Evolutionary conservation across 2,797 vertebrate genomes (phyloP), one percentile per base, ranked within the genome.

Genomic region (Typhlichthys eigenmanni): DNA sequence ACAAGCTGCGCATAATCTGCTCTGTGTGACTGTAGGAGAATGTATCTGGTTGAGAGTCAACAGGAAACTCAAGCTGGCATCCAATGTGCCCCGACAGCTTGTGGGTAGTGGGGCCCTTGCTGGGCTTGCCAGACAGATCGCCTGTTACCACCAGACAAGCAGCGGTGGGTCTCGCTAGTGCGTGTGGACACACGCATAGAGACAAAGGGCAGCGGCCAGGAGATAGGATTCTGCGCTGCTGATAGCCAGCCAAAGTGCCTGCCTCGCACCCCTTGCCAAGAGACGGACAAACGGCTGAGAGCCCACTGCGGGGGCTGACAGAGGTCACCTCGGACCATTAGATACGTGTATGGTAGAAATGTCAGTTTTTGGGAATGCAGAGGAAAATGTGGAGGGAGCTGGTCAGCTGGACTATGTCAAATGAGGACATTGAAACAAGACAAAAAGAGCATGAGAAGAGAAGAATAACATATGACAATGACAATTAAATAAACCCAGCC

Each of bases 101-200:
- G 71, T 81, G 74, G 81, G 76, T 88, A 87, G 86, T 85, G 34
- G 68, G 76, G 60, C 61, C 13, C 70, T 80, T 16, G 16, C 83
- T 79, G 81, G 68, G 76, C 53, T 73, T 13, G 2, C 77, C 62
- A 75, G 72, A 80, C 43, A 56, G 74, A 64, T 71, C 54, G 29
- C 65, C 46, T 71, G 78, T 69, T 64, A 59, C 74, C 59, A 63
- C 76, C 81, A 89, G 80, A 84, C 66, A 5, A 66, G 45, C 47
- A 32, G 56, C 12, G 52, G 77, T 69, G 69, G 71, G 64, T 78
- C 74, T 69, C 55, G 17, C 74, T 9, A 80, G 76, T 46, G 55
- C 56, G 51, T 45, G 54, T 29, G 8, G 55, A 55, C 50, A 50
- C 29, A 47, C 47, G 34, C 29, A n/a, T 11, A 10, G 49, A 53